These are phyloP conservation scores for Alloscopus bannaensis DNA, from an alignment of 2,888 invertebrate species.

Conservation along the genomic window DNA sequence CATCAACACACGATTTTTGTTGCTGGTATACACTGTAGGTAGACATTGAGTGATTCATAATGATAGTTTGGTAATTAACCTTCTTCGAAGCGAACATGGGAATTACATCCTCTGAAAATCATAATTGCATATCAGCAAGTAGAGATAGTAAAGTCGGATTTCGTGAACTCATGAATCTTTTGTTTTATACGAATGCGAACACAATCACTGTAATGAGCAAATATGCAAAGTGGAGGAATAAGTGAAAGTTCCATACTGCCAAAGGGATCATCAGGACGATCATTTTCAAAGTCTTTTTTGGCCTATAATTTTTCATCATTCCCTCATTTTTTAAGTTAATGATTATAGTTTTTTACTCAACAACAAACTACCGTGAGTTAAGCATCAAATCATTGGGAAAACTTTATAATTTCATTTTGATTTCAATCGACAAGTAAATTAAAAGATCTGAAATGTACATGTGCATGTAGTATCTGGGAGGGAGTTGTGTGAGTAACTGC, in stretches of 20 bases:
- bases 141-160: no score
- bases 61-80: no score
- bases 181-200: no score
- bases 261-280: conserved; percentile 8
- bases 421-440: neutral
- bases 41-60: no score
- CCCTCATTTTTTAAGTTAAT: conserved; percentile 18
- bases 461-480: neutral
- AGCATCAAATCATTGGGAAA: neutral
- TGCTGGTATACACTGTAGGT: no score
- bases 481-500: no score
- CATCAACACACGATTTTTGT: no score
- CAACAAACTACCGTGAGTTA: neutral
- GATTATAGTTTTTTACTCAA: conserved; percentile 6
- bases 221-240: neutral
- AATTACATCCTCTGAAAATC: no score
- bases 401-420: neutral
- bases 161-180: no score
- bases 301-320: conserved; percentile 37
- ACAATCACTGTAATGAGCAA: neutral
- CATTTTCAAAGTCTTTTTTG: neutral
- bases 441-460: neutral
- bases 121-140: no score
- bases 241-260: conserved; percentile 19
- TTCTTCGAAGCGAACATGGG: no score